These are phyloP conservation scores for Forficula auricularia DNA, from an alignment of 1,140 invertebrate species.

Conservation along the genomic window DNA sequence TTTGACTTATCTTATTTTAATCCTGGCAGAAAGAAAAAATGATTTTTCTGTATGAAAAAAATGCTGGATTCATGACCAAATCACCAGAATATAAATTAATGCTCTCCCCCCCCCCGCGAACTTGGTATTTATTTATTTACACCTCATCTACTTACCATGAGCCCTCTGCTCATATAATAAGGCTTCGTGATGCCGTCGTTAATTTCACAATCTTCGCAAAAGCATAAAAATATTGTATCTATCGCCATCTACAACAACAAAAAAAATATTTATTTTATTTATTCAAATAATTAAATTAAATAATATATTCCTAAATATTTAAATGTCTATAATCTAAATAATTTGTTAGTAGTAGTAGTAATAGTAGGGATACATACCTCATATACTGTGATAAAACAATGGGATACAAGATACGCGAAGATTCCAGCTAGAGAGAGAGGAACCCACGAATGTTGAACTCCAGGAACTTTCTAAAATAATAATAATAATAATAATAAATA, in stretches of 20 bases:
- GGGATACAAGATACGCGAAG: constrained; percentile 53
- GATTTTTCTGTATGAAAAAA: too few species aligned
- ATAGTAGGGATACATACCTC: constrained; percentile 35
- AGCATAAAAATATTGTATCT: constrained; percentile 66
- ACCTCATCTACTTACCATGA: constrained; percentile 36
- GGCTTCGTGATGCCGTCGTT: constrained; percentile 55
- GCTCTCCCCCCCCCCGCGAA: too few species aligned
- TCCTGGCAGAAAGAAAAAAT: too few species aligned
- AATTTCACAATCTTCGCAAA: constrained; percentile 56
- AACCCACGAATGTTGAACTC: constrained; percentile 47
- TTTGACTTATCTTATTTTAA: too few species aligned
- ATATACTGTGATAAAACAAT: constrained; percentile 61
- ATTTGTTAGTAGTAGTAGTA: constrained; percentile 1
- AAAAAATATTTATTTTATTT: constrained; percentile 15
- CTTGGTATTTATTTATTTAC: constrained; percentile 5
- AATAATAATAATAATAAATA: constrained; percentile 7
- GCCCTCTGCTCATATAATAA: constrained; percentile 54
- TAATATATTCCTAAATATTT: too few species aligned
- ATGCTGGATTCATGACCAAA: too few species aligned
- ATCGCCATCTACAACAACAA: constrained; percentile 69
- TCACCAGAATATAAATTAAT: too few species aligned
- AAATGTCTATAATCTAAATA: constrained; percentile 2
- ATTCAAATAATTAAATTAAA: constrained; percentile 1
- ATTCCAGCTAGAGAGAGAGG: constrained; percentile 42
- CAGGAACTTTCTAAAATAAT: constrained; percentile 32